Evolutionary conservation across 2,113 vertebrate species (phyloP).

Genomic region (Picathartes gymnocephalus): DNA sequence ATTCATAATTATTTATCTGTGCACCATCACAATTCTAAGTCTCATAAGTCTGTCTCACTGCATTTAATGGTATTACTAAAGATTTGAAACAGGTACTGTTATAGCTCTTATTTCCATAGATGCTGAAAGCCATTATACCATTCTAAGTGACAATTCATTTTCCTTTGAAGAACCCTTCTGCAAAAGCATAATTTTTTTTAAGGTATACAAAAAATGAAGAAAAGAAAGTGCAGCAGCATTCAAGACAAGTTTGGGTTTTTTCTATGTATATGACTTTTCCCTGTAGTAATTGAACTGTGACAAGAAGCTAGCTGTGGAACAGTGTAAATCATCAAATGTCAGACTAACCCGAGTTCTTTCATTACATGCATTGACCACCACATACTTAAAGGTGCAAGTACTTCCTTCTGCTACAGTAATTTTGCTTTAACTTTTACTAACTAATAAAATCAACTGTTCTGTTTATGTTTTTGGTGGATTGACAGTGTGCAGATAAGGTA

Average conservation of each 20-base stretch:
- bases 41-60: not conserved
- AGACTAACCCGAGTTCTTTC: not conserved
- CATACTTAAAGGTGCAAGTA: not conserved
- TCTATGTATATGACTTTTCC: not conserved
- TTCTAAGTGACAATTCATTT: not conserved
- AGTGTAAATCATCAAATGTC: not conserved
- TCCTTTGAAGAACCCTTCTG: not conserved
- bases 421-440: not conserved
- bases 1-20: not conserved
- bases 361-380: fast-evolving
- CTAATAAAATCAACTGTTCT: not conserved
- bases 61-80: not conserved
- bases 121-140: not conserved
- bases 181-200: not conserved
- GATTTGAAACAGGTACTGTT: not conserved
- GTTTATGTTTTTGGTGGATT: not conserved
- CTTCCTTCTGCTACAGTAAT: not conserved
- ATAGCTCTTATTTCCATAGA: not conserved
- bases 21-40: not conserved
- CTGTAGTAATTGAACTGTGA: not conserved
- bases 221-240: not conserved
- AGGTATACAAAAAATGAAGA: not conserved
- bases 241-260: not conserved
- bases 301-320: not conserved
- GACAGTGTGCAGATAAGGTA: not conserved